Evolutionary conservation across 1,140 invertebrate genomes (phyloP).

Genomic region (Pygmarrhopalites habei): DNA sequence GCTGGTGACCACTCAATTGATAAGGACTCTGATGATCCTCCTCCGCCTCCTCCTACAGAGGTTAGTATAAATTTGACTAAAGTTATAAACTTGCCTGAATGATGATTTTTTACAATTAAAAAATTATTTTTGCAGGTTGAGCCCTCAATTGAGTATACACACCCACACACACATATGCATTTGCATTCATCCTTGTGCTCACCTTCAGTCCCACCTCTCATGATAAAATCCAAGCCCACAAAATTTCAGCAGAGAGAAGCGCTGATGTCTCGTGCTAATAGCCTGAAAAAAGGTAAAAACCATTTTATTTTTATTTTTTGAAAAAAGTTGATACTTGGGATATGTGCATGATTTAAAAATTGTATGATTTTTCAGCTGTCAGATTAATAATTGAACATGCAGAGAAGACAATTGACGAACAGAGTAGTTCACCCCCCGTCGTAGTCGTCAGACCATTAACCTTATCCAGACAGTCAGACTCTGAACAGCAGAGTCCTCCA

Average conservation of each 20-base stretch:
- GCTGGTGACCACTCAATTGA: constrained; percentile 39
- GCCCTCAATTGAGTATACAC: no score
- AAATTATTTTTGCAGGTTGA: no score
- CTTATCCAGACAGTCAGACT: constrained; percentile 11
- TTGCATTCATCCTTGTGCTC: no score
- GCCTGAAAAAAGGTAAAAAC: constrained; percentile 80
- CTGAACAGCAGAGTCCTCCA: neutral
- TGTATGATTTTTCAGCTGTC: no score
- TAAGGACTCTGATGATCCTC: constrained; percentile 19
- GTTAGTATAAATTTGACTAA: no score
- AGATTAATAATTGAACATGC: constrained; percentile 73
- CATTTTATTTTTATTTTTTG: no score
- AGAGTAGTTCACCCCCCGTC: constrained; percentile 37
- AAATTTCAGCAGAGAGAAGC: constrained; percentile 45
- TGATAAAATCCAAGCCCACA: neutral
- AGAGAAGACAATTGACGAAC: constrained; percentile 58
- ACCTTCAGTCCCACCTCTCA: neutral
- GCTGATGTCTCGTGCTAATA: constrained; percentile 60
- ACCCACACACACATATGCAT: no score
- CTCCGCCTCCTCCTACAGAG: no score
- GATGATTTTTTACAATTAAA: no score
- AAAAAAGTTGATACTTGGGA: no score
- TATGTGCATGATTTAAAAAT: no score
- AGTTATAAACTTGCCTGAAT: no score
- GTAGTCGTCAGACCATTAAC: constrained; percentile 34